phyloP scores from a whole-genome alignment of 2,888 invertebrate species.

The Sarcophaga rosellei region DNA sequence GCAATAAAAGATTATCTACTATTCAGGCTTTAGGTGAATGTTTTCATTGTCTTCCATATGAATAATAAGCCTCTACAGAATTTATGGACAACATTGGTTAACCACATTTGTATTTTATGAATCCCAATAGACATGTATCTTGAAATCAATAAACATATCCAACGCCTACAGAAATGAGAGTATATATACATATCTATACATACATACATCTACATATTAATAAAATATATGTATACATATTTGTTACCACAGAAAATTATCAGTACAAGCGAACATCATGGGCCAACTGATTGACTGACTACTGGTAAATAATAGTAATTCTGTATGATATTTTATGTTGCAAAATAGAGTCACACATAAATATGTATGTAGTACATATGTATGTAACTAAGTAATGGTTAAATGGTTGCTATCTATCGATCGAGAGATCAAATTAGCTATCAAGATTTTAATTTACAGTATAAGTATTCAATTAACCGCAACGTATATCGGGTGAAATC shows the following conservation, averaged over 20 bases:
- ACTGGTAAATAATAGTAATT: not conserved
- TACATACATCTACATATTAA: not conserved
- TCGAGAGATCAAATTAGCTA: conserved; percentile 51
- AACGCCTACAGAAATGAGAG: not conserved
- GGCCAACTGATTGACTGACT: not conserved
- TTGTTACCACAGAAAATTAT: not conserved
- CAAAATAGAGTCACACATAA: not conserved
- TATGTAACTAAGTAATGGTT: not conserved
- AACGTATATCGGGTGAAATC: conserved; percentile 65
- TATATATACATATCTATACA: not conserved
- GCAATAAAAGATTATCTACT: conserved; percentile 39
- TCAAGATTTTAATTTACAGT: conserved; percentile 42
- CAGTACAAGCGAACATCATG: not conserved
- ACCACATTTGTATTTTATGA: conserved; percentile 74
- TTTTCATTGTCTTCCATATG: conserved; percentile 79
- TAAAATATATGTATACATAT: not conserved
- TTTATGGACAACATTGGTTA: conserved; percentile 81
- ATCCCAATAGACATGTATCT: conserved; percentile 34
- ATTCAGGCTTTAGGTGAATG: conserved; percentile 49
- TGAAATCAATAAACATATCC: not conserved
- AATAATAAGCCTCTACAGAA: conserved; percentile 81
- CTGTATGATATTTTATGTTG: not conserved
- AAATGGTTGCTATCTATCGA: conserved; percentile 55
- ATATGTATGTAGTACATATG: not conserved
- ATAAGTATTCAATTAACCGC: conserved; percentile 44